Evolutionary conservation across 2,113 vertebrate species (phyloP), one percentile per base, ranked within the genome.

Genomic region (Rhabdomys dilectus): DNA sequence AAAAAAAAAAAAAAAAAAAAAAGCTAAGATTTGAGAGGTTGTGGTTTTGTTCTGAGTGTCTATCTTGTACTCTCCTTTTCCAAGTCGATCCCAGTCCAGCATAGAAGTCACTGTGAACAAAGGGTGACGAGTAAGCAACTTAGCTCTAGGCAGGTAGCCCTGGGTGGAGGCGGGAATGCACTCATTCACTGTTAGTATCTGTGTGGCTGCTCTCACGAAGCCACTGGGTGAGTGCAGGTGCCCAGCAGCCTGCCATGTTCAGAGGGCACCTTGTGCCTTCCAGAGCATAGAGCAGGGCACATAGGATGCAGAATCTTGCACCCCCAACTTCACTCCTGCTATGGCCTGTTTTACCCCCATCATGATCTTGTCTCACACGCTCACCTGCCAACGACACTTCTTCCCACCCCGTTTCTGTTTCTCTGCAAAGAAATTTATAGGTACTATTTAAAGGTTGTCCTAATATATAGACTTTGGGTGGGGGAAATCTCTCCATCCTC

Each of bases 391-490:
- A 39, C 42, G 81, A 15, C n/a, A 5, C 60, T 39, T 4, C 36
- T 60, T 29, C 7, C 16, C 24, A 29, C 7, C 17, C n/a, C 15
- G 15, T 31, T 42, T 31, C 58, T 45, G 26, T 51, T 91, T 91
- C 68, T 93, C 93, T 91, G 24, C 56, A 68, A 91, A 87, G 56
- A 78, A 88, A 81, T 91, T 0, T 93, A 34, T 39, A 42, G 66
- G 78, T 64, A 85, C 36, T 88, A 88, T 56, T 82, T 78, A 82
- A 73, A 12, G 68, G 51, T 87, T 85, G 53, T 68, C 88, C 58
- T 56, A 86, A 88, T 29, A 62, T 6, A 11, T 48, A 68, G 68
- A 21, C 72, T 39, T 39, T 21, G 29, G 64, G 62, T 10, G 62
- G 31, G 12, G 64, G 10, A 31, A 4, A 31, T 91, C n/a, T 92